Conservation (phyloP, 1,140 invertebrate genomes). For the Temnothorax longispinosus region DNA sequence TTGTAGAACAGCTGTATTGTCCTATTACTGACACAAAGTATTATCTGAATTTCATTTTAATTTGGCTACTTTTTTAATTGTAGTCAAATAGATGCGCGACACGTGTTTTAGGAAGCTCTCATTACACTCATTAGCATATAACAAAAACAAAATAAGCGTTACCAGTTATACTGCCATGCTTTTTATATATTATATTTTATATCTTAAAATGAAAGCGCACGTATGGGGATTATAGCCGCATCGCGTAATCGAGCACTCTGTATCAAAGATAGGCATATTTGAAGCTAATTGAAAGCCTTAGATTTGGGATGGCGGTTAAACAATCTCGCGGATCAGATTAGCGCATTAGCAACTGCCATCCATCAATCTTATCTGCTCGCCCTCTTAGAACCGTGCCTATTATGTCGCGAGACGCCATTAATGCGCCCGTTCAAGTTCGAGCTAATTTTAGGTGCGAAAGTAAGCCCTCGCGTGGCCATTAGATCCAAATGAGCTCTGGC, state of each 20-base stretch:
- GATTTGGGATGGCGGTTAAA: conserved; percentile 22
- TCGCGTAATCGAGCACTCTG: not conserved
- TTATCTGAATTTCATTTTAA: not conserved
- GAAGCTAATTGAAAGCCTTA: conserved; percentile 26
- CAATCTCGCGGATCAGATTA: conserved; percentile 59
- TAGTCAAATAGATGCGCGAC: not conserved
- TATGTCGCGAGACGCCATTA: conserved; percentile 41
- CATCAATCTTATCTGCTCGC: conserved; percentile 57
- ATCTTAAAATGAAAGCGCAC: not conserved
- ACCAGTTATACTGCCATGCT: not conserved
- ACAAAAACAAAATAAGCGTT: not conserved
- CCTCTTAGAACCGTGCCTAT: conserved; percentile 38
- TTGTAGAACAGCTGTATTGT: not conserved
- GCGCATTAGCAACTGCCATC: conserved; percentile 53
- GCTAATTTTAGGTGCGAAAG: conserved; percentile 65
- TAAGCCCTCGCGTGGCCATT: conserved; percentile 64
- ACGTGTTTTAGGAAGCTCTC: too few relatives aligned
- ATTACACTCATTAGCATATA: not conserved
- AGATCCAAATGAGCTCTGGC: conserved; percentile 61
- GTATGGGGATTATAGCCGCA: not conserved
- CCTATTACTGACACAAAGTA: not conserved
- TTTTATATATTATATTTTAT: not conserved
- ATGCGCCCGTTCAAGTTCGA: conserved; percentile 41
- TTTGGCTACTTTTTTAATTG: not conserved
- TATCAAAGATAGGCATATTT: not conserved